These are phyloP conservation scores for Stichopus horrens DNA, from an alignment of 53 echinoderm and acorn worm species.

Conservation along the genomic window DNA sequence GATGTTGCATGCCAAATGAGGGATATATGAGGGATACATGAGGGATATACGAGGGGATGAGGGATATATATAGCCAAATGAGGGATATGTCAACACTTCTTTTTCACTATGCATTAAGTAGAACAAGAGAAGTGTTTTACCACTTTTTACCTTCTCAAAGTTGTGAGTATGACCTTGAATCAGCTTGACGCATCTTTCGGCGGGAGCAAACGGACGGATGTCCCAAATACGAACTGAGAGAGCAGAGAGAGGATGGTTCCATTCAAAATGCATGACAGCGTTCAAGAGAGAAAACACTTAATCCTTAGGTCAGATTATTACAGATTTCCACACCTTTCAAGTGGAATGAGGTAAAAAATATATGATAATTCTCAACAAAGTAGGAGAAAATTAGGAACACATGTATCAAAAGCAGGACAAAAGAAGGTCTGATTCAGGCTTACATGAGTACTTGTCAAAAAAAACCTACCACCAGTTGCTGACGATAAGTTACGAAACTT, in stretches of 20 bases:
- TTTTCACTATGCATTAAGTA: not conserved
- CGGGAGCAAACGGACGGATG: slow-evolving; percentile 91
- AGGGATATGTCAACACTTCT: too few relatives aligned
- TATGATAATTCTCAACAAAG: not conserved
- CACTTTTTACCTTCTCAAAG: slow-evolving; percentile 83
- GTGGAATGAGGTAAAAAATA: not conserved
- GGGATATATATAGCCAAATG: too few relatives aligned
- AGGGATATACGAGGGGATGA: too few relatives aligned
- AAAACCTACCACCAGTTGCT: too few relatives aligned
- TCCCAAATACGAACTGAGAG: slow-evolving; percentile 93
- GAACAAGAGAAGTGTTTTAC: not conserved
- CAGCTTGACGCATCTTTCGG: slow-evolving; percentile 91
- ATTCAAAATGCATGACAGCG: not conserved
- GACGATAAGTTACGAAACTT: too few relatives aligned
- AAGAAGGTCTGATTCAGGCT: too few relatives aligned
- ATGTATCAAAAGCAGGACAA: too few relatives aligned
- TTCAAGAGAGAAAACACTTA: not conserved
- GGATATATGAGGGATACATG: too few relatives aligned
- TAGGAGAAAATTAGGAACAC: not conserved
- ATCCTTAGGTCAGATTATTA: not conserved
- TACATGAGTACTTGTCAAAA: too few relatives aligned
- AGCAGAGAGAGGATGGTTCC: not conserved
- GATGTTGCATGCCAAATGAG: too few relatives aligned
- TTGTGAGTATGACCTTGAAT: slow-evolving; percentile 97
- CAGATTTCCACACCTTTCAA: not conserved